A percentile compares a stretch with the other conserved stretches of the same genome.
These are phyloP conservation scores for Ginglymostoma cirratum DNA, from an alignment of 2,113 vertebrate genomes.

Conservation along the genomic window DNA sequence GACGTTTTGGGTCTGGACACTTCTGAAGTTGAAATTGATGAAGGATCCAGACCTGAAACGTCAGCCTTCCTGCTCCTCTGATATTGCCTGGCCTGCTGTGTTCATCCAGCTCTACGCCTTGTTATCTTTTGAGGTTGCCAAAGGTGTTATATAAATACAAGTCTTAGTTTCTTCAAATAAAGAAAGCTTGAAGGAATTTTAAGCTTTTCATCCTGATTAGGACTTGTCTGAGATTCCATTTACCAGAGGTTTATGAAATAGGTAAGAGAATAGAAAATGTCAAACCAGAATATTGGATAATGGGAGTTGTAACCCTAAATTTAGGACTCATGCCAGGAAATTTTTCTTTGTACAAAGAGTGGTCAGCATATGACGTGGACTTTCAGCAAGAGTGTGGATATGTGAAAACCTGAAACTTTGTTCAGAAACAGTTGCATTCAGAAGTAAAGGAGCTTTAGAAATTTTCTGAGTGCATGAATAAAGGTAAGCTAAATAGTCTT, in stretches of 20 bases:
- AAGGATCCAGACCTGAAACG: too few relatives aligned
- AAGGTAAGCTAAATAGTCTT: background rate
- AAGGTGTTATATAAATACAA: background rate
- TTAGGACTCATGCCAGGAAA: background rate
- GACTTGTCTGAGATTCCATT: background rate
- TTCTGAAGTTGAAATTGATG: too few relatives aligned
- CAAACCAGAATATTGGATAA: background rate
- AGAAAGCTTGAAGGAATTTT: background rate
- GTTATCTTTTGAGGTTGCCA: too few relatives aligned
- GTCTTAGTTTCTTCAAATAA: background rate
- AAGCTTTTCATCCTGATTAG: background rate
- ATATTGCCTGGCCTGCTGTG: too few relatives aligned
- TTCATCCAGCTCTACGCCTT: too few relatives aligned
- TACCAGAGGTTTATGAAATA: background rate
- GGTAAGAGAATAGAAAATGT: background rate
- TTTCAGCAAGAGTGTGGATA: background rate
- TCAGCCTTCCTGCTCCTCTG: too few relatives aligned
- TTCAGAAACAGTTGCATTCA: background rate
- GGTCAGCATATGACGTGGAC: background rate
- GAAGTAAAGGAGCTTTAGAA: background rate
- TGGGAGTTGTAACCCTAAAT: background rate
- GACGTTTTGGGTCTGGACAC: too few relatives aligned
- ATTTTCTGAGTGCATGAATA: background rate
- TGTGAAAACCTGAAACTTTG: background rate
- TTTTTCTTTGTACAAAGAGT: background rate